phyloP scores from a whole-genome alignment of 2,888 invertebrate species.

The Nomada flava region DNA sequence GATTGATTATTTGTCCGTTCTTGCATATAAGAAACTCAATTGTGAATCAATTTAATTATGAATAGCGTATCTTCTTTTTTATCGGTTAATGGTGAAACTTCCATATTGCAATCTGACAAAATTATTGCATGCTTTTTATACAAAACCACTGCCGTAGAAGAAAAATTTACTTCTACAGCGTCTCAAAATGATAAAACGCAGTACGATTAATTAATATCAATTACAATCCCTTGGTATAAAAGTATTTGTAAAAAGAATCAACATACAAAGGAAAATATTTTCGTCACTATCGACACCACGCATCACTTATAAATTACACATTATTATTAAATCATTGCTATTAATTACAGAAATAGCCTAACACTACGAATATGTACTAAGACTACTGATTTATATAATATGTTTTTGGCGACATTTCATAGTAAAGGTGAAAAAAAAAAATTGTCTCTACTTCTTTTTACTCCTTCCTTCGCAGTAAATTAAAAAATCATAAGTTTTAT shows the following conservation, averaged over 20 bases:
- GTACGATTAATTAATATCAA: neutral
- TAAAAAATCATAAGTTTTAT: neutral
- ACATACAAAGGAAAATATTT: constrained; percentile 33
- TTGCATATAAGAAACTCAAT: constrained; percentile 35
- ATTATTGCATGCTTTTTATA: constrained; percentile 7
- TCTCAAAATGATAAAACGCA: neutral
- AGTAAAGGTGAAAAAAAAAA: constrained; percentile 50
- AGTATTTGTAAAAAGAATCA: neutral
- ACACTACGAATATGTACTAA: constrained; percentile 28
- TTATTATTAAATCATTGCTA: constrained; percentile 22
- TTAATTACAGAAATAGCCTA: constrained; percentile 43
- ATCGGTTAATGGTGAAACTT: constrained; percentile 13
- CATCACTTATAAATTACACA: constrained; percentile 24
- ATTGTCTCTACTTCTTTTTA: constrained; percentile 18
- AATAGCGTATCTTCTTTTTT: constrained; percentile 36
- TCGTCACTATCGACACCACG: constrained; percentile 14
- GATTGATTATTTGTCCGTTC: neutral
- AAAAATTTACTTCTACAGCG: constrained; percentile 22
- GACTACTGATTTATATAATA: constrained; percentile 46
- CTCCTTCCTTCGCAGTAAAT: neutral
- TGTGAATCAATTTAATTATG: constrained; percentile 47
- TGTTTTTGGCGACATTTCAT: constrained; percentile 48
- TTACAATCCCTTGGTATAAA: neutral
- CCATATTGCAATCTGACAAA: constrained; percentile 17
- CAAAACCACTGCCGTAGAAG: constrained; percentile 44